phyloP scores from a whole-genome alignment of 2,888 invertebrate species.

The Petrolisthes manimaculis region DNA sequence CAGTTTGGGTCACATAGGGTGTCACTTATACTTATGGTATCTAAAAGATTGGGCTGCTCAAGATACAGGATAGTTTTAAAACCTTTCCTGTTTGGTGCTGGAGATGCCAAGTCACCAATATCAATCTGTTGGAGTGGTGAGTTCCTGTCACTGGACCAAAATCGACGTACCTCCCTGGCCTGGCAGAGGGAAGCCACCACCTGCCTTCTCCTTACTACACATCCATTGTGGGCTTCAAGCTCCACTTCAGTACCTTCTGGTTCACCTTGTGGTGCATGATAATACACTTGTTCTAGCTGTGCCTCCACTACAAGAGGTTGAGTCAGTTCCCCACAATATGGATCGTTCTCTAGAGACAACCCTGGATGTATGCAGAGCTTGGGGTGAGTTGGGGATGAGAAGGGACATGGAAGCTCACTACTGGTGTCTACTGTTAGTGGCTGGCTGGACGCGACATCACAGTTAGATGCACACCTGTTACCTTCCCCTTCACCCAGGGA shows the following conservation, averaged over 20 bases:
- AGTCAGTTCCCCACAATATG: constrained; percentile 53
- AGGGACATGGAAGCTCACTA: constrained; percentile 49
- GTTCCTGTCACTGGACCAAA: constrained; percentile 44
- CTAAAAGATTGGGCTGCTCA: constrained; percentile 53
- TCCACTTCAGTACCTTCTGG: constrained; percentile 46
- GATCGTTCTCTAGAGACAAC: constrained; percentile 55
- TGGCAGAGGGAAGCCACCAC: constrained; percentile 51
- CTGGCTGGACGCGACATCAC: constrained; percentile 46
- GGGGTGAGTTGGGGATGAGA: constrained; percentile 46
- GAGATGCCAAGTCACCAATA: constrained; percentile 36
- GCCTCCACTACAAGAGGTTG: constrained; percentile 54
- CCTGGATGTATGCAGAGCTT: constrained; percentile 56
- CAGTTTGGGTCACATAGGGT: constrained; percentile 49
- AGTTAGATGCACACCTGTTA: constrained; percentile 65
- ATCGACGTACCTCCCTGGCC: constrained; percentile 54
- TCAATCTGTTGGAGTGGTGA: constrained; percentile 51
- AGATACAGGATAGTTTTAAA: constrained; percentile 53
- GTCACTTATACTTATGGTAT: constrained; percentile 57
- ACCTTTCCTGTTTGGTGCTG: constrained; percentile 23
- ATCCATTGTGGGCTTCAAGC: constrained; percentile 44
- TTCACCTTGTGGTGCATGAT: constrained; percentile 48
- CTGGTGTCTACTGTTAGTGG: constrained; percentile 60
- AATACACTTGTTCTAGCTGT: constrained; percentile 53
- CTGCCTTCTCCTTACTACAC: constrained; percentile 48
- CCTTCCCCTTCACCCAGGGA: constrained; percentile 65